Conservation (phyloP, 92 coral and sea anemone genomes). For the Porites divaricata region DNA sequence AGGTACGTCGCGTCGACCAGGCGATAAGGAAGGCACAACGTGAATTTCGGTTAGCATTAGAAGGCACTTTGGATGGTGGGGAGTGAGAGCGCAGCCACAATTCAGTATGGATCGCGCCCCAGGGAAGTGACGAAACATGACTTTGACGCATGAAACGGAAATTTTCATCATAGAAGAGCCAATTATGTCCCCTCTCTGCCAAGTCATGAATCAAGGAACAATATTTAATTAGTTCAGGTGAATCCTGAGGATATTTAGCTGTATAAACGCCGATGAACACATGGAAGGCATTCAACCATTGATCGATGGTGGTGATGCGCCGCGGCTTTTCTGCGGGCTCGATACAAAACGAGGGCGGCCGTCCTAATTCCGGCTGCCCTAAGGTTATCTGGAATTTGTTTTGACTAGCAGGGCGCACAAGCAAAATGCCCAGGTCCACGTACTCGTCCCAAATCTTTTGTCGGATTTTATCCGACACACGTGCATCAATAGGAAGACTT, state of each 20-base stretch:
- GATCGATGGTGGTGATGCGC: constrained; percentile 14
- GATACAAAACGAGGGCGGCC: constrained; percentile 34
- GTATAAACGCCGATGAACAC: constrained; percentile 62
- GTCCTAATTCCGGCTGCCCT: constrained; percentile 6
- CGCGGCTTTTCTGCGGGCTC: constrained; percentile 49
- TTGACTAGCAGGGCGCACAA: constrained; percentile 19
- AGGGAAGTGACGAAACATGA: constrained; percentile 44
- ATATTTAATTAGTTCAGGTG: constrained; percentile 58
- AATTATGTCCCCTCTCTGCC: constrained; percentile 59
- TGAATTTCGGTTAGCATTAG: too few species aligned
- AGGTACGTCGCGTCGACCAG: constrained; percentile 3
- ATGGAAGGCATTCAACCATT: constrained; percentile 30
- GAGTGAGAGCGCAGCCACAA: constrained; percentile 59
- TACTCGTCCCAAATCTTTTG: constrained; percentile 50
- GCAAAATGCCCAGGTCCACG: constrained; percentile 32
- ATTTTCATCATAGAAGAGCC: too few species aligned
- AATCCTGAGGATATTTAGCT: constrained; percentile 57
- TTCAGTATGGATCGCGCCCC: constrained; percentile 57
- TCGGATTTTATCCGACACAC: constrained; percentile 40
- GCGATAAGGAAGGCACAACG: too few species aligned
- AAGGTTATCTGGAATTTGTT: constrained; percentile 30
- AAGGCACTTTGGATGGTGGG: not conserved
- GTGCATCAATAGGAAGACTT: constrained; percentile 44
- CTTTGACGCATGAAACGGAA: constrained; percentile 60
- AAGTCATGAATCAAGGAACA: constrained; percentile 62